Evolutionary conservation across 2,113 vertebrate genomes (phyloP).

Genomic region (Puma concolor): DNA sequence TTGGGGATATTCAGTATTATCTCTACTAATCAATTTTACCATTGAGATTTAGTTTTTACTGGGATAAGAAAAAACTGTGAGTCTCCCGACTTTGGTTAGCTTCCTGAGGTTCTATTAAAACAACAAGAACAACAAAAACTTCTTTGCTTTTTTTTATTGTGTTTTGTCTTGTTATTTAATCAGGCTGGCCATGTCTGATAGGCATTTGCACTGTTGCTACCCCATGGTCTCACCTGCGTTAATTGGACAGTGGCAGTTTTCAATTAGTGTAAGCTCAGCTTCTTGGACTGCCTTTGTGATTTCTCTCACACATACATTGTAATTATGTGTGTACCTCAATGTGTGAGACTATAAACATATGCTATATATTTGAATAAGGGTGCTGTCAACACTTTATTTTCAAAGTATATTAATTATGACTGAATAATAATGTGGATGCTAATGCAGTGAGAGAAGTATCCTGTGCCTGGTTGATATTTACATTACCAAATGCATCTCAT

Average conservation of each 20-base stretch:
- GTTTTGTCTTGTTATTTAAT: constrained; percentile 31
- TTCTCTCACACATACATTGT: constrained; percentile 69
- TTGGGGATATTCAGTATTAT: background rate
- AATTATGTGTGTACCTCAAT: constrained; percentile 76
- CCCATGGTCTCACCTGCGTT: constrained; percentile 35
- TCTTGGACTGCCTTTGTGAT: constrained; percentile 48
- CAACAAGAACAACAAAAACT: background rate
- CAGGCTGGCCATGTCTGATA: background rate
- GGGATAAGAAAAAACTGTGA: background rate
- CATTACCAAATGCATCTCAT: constrained; percentile 44
- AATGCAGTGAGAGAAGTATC: background rate
- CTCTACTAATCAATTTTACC: rapidly evolving
- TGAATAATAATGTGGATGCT: constrained; percentile 73
- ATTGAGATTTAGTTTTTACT: background rate
- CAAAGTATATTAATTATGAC: constrained; percentile 70
- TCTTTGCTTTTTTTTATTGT: background rate
- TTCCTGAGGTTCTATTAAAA: background rate
- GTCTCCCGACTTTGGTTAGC: background rate
- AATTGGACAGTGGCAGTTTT: constrained; percentile 64
- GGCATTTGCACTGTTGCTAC: background rate
- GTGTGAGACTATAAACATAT: constrained; percentile 80
- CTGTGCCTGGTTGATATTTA: constrained; percentile 56
- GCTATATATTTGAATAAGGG: constrained; percentile 69
- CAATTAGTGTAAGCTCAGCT: constrained; percentile 15
- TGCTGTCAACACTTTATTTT: constrained; percentile 80